These are phyloP conservation scores for Drosophila melanocephala DNA, from an alignment of 2,888 invertebrate species.

Conservation along the genomic window DNA sequence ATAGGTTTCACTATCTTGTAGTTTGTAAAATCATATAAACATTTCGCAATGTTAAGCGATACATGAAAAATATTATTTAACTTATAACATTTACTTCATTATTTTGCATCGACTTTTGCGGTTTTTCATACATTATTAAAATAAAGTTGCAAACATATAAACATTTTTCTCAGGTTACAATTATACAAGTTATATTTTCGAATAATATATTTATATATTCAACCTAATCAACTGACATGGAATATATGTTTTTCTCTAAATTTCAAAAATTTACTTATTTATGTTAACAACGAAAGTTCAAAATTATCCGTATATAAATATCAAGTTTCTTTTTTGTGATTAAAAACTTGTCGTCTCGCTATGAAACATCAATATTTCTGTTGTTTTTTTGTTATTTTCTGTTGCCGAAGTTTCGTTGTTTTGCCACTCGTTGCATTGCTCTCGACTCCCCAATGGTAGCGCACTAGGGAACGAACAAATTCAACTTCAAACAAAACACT, in stretches of 20 bases:
- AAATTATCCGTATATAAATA: too few species aligned
- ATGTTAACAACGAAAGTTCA: background rate
- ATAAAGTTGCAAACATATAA: background rate
- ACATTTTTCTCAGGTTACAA: background rate
- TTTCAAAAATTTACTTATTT: background rate
- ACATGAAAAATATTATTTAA: background rate
- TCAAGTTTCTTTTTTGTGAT: background rate
- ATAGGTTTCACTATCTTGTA: too few species aligned
- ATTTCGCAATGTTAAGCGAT: background rate
- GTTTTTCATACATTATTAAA: background rate
- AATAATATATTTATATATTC: background rate
- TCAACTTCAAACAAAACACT: constrained; percentile 39
- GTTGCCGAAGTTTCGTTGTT: background rate
- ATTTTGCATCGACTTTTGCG: background rate
- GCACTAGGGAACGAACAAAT: constrained; percentile 25
- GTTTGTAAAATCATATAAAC: background rate
- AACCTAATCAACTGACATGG: background rate
- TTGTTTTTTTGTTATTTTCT: background rate
- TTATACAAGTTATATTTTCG: background rate
- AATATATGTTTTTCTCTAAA: background rate
- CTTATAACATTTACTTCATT: background rate
- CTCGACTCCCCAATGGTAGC: constrained; percentile 11
- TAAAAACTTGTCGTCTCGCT: background rate
- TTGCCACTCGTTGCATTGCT: background rate
- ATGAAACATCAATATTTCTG: background rate